A percentile compares a stretch with the other conserved stretches of the same genome.
phyloP scores from a whole-genome alignment of 2,888 invertebrate species.

The Euplagia quadripunctaria region DNA sequence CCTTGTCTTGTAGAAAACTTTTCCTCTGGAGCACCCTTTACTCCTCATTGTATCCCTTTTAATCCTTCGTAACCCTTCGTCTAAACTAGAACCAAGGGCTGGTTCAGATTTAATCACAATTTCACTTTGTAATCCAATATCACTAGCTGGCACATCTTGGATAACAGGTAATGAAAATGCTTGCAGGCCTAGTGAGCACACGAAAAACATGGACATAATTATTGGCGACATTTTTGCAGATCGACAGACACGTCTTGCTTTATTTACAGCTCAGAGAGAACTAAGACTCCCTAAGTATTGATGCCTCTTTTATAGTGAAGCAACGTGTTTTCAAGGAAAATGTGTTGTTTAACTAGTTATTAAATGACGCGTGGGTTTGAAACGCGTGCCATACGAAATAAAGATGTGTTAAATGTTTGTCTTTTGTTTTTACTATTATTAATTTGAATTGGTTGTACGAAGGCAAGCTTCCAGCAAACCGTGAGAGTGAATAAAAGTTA shows the following conservation, averaged over 20 bases:
- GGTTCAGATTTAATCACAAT: not conserved
- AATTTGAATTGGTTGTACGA: no score
- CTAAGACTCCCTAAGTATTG: not conserved
- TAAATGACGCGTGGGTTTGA: conserved; percentile 10
- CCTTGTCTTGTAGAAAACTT: conserved; percentile 1
- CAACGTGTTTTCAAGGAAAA: not conserved
- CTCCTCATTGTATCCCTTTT: conserved; percentile 8
- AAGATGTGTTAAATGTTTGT: not conserved
- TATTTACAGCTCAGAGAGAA: not conserved
- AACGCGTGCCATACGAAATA: not conserved
- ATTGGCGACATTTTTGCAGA: conserved; percentile 7
- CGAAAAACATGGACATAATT: conserved; percentile 18
- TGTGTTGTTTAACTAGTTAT: not conserved
- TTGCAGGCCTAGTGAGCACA: conserved; percentile 14
- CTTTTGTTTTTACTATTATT: not conserved
- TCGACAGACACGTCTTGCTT: not conserved
- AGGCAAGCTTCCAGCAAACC: no score
- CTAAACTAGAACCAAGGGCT: not conserved
- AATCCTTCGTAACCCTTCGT: conserved; percentile 8
- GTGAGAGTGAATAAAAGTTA: no score
- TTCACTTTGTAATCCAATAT: conserved; percentile 6
- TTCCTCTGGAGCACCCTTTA: conserved; percentile 1
- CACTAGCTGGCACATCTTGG: not conserved
- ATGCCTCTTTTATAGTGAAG: not conserved
- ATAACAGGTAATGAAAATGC: conserved; percentile 10